phyloP scores from a whole-genome alignment of 2,888 invertebrate genomes.

The Beris chalybata region DNA sequence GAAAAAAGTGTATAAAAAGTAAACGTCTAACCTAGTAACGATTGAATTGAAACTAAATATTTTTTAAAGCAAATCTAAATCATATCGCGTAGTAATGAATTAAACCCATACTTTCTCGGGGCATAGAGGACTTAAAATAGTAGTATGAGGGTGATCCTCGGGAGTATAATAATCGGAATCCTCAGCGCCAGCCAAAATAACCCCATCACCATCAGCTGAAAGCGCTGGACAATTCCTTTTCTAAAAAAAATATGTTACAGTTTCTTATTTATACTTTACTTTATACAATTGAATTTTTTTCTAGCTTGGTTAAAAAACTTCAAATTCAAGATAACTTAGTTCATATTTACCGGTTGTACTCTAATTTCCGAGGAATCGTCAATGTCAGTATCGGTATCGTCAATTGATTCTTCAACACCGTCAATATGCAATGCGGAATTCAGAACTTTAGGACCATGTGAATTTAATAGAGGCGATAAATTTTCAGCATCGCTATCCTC shows the following conservation, averaged over 20 bases:
- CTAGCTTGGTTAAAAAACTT: not conserved
- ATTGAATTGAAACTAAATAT: slow-evolving; percentile 29
- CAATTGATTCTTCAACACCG: slow-evolving; percentile 63
- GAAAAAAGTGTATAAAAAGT: slow-evolving; percentile 28
- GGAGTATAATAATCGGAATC: slow-evolving; percentile 81
- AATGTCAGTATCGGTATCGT: slow-evolving; percentile 63
- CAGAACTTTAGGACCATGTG: slow-evolving; percentile 37
- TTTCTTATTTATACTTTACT: slow-evolving; percentile 2
- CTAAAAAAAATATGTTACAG: slow-evolving; percentile 38
- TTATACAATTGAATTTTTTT: slow-evolving; percentile 1
- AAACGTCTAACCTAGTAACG: slow-evolving; percentile 30
- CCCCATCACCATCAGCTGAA: slow-evolving; percentile 45
- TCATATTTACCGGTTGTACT: slow-evolving; percentile 21
- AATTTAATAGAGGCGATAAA: slow-evolving; percentile 70
- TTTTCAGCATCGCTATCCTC: slow-evolving; percentile 84
- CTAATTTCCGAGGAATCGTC: slow-evolving; percentile 37
- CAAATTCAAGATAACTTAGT: not conserved
- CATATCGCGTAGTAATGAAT: slow-evolving; percentile 33
- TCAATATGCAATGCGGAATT: slow-evolving; percentile 53
- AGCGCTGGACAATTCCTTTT: slow-evolving; percentile 44
- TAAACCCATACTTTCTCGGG: slow-evolving; percentile 47
- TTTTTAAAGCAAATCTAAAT: slow-evolving; percentile 29
- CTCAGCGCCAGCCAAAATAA: slow-evolving; percentile 57
- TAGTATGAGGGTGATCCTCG: slow-evolving; percentile 68
- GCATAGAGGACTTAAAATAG: slow-evolving; percentile 66